A percentile compares a stretch with the other conserved stretches of the same genome.
phyloP scores from a whole-genome alignment of 2,888 invertebrate species.

The Apantesis nais region DNA sequence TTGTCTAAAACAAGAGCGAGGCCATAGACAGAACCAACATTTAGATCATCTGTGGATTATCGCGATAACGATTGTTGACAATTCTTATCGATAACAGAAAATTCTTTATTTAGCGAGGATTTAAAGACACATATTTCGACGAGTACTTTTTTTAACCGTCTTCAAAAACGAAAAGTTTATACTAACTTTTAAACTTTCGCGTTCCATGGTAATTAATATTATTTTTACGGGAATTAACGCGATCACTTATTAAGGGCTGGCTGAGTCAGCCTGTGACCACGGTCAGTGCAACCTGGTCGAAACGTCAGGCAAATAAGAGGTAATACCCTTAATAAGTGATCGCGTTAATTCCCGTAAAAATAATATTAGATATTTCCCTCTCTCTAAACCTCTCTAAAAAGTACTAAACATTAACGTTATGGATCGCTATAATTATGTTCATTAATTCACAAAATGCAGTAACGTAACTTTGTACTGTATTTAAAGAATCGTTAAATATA shows the following conservation, averaged over 20 bases:
- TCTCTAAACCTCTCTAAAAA: not conserved
- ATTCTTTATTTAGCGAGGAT: conserved; percentile 30
- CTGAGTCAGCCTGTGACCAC: too few species aligned
- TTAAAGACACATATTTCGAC: not conserved
- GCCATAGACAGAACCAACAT: conserved; percentile 27
- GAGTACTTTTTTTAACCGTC: too few species aligned
- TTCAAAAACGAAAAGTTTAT: too few species aligned
- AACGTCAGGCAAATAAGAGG: too few species aligned
- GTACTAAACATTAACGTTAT: not conserved
- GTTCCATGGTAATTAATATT: too few species aligned
- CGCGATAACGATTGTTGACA: conserved; percentile 31
- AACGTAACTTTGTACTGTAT: not conserved
- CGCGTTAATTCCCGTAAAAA: too few species aligned
- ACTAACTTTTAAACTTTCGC: too few species aligned
- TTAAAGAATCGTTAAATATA: not conserved
- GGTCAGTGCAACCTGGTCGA: too few species aligned
- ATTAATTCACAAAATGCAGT: not conserved
- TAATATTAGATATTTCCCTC: too few species aligned
- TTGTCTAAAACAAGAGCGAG: conserved; percentile 34
- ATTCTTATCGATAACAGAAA: conserved; percentile 35
- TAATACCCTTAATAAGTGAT: too few species aligned
- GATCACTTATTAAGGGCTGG: too few species aligned
- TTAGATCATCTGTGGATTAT: conserved; percentile 41
- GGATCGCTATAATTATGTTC: not conserved
- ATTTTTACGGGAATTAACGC: too few species aligned